These are phyloP conservation scores for Drosophila recens DNA, from an alignment of 2,888 invertebrate species.

Conservation along the genomic window DNA sequence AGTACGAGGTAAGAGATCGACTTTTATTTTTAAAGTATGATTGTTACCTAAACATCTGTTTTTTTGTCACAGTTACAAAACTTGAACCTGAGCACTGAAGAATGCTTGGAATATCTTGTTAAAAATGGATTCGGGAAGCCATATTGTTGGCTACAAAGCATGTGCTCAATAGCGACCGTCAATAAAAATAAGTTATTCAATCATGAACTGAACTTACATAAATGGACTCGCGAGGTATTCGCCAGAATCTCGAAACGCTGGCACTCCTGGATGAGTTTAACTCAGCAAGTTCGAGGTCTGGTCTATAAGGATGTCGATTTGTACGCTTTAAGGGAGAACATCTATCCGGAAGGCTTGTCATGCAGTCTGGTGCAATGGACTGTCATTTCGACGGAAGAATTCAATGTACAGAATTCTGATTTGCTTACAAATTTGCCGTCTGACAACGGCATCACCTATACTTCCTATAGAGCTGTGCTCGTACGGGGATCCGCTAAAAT, in stretches of 20 bases:
- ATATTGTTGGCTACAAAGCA: conserved; percentile 95
- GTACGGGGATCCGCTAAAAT: conserved; percentile 93
- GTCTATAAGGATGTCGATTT: conserved; percentile 82
- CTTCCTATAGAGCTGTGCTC: conserved; percentile 92
- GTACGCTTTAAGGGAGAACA: conserved; percentile 69
- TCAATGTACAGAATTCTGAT: conserved; percentile 65
- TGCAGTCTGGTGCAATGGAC: conserved; percentile 90
- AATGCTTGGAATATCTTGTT: conserved; percentile 51
- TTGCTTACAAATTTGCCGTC: conserved; percentile 39
- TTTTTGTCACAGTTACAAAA: conserved; percentile 42
- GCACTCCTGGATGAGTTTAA: conserved; percentile 90
- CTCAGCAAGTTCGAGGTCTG: conserved; percentile 90
- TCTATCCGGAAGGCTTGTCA: conserved; percentile 84
- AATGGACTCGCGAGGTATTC: conserved; percentile 91
- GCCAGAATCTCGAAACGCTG: conserved; percentile 91
- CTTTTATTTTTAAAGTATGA: not conserved
- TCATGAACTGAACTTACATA: conserved; percentile 76
- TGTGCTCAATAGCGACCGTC: conserved; percentile 94
- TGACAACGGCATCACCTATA: conserved; percentile 86
- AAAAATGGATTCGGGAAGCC: conserved; percentile 90
- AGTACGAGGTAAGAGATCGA: conserved; percentile 51
- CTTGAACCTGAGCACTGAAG: conserved; percentile 27
- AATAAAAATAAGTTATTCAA: conserved; percentile 73
- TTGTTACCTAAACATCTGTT: not conserved
- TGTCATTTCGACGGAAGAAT: conserved; percentile 89